Base-by-base conservation (phyloP, 2,888 invertebrate species). In the Adelognathus sp. region DNA sequence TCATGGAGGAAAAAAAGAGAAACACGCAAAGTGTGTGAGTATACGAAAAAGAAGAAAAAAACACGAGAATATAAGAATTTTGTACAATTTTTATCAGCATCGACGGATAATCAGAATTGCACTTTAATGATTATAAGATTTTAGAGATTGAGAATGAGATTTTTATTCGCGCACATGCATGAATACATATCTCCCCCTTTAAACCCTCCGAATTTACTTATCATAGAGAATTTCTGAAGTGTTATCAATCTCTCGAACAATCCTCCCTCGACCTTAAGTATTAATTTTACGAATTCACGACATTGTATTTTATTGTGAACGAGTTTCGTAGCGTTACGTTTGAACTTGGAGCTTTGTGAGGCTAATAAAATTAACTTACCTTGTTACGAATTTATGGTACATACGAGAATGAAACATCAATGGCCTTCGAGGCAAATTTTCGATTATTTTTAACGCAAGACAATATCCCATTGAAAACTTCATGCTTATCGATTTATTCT, bases 41-140 rank as follows among this genome's bases (percentile, higher is more conserved):
- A 18, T 36, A 52, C 50, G 27, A 36, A 7, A 52, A 36, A 27
- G 36, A 52, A 39, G 36, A 33, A 18, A 16, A 61, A 36, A 18
- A 44, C 16, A 3, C 16, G 18, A 18, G 9, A 50, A 66, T 50
- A 66, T n/a, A n/a, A 50, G 36, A 52, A 36, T 66, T 66, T 66
- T 66, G 27, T 66, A 66, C 64, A 52, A 66, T 66, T 52, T 36
- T 66, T 66, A 66, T 52, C 64, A 64, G 24, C 64, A 33, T 52
- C 36, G 36, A 52, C 33, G 31, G 33, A 46, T 64, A 64, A 64
- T 64, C 50, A 7, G 21, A 64, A 50, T 64, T 64, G 50, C 31
- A 21, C 50, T 50, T 33, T n/a, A 27, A 64, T 33, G 21, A 64
- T 50, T 64, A n/a, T n/a, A 44, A 50, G 46, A 33, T 50, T 63